Conservation (phyloP, 2,797 vertebrate species). For the Bryconaethiops microstoma region DNA sequence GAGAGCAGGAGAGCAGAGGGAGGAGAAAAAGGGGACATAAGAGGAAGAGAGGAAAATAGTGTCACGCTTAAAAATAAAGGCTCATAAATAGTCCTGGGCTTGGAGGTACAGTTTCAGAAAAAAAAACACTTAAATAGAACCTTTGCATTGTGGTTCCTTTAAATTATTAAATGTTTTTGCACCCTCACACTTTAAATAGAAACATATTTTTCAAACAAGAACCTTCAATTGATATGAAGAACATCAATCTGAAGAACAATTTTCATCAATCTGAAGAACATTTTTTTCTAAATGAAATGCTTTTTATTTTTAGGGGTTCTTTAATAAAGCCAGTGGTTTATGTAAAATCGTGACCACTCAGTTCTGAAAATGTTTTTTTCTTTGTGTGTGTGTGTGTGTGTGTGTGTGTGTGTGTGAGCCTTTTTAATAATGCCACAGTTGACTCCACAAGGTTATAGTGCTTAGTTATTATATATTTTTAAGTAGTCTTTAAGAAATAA, state of each 20-base stretch:
- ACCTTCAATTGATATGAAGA: too few relatives aligned
- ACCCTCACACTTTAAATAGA: not conserved
- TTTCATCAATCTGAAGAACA: too few relatives aligned
- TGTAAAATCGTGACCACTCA: not conserved
- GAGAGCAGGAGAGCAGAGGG: slow-evolving; percentile 44
- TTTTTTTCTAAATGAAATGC: too few relatives aligned
- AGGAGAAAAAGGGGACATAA: slow-evolving; percentile 8
- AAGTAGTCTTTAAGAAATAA: too few relatives aligned
- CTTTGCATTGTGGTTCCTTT: not conserved
- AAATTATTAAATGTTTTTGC: not conserved
- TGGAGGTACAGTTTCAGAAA: not conserved
- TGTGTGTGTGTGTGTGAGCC: too few relatives aligned
- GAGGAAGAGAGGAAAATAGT: slow-evolving; percentile 22
- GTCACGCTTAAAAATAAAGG: not conserved
- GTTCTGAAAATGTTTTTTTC: too few relatives aligned
- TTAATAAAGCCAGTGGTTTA: not conserved
- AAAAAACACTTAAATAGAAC: not conserved
- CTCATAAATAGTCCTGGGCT: not conserved
- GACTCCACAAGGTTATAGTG: not conserved
- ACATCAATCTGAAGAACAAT: too few relatives aligned
- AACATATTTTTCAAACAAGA: not conserved
- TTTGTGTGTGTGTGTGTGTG: too few relatives aligned
- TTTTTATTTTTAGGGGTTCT: not conserved
- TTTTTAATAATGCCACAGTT: not conserved
- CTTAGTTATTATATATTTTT: too few relatives aligned